phyloP scores from a whole-genome alignment of 1,140 invertebrate genomes.

The Sycobia sp. region DNA sequence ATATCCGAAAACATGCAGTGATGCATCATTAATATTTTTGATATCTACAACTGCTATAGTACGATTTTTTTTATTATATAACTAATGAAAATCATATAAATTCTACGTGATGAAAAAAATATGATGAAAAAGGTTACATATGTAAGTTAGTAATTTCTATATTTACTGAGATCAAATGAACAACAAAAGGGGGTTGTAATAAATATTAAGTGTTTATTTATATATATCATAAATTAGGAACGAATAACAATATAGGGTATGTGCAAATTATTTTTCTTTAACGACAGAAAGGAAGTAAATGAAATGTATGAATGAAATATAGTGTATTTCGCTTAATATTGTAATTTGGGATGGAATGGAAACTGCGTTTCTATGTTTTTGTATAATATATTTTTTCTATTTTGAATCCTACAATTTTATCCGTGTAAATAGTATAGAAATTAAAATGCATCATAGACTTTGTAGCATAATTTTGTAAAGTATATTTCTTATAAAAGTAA shows the following conservation, averaged over 20 bases:
- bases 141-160: no score
- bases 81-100: no score
- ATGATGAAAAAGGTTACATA: no score
- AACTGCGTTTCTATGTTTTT: conserved; percentile 6
- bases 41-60: no score
- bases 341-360: no score
- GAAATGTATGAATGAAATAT: conserved; percentile 9
- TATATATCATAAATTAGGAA: no score
- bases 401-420: conserved; percentile 5
- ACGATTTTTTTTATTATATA: no score
- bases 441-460: background rate
- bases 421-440: conserved; percentile 17
- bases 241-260: conserved; percentile 50
- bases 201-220: conserved; percentile 28
- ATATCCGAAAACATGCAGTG: no score
- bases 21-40: no score
- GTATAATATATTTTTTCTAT: conserved; percentile 30
- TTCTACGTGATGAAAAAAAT: no score
- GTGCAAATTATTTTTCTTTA: conserved; percentile 45
- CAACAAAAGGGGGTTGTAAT: no score
- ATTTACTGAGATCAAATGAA: no score
- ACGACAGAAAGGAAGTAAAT: conserved; percentile 11
- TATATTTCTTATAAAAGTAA: background rate
- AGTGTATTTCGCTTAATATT: conserved; percentile 28
- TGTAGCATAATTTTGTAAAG: conserved; percentile 8